phyloP scores from a whole-genome alignment of 2,113 vertebrate species.

The Macquaria ambigua region DNA sequence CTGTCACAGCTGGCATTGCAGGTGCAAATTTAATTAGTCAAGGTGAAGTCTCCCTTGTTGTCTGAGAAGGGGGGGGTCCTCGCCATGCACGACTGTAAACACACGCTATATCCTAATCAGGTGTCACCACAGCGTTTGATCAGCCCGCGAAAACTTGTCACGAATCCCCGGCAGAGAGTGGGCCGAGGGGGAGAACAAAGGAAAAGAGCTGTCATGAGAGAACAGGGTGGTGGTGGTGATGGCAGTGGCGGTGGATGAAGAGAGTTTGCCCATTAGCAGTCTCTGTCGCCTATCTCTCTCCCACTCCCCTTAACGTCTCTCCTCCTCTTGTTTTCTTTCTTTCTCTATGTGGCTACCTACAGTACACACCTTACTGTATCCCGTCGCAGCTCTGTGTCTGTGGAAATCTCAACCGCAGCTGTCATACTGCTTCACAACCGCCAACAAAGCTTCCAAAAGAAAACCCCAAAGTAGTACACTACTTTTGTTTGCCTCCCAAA shows the following conservation, averaged over 20 bases:
- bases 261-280: conserved; percentile 91
- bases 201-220: conserved; percentile 90
- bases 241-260: conserved; percentile 87
- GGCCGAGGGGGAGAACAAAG: conserved; percentile 91
- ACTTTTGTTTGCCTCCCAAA: conserved; percentile 58
- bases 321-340: conserved; percentile 75
- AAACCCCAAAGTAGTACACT: conserved; percentile 53
- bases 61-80: conserved; percentile 85
- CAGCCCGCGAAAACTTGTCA: conserved; percentile 93
- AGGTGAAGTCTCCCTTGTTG: conserved; percentile 92
- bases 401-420: conserved; percentile 70
- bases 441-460: conserved; percentile 56
- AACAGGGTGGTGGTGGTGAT: conserved; percentile 81
- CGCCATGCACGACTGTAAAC: conserved; percentile 92
- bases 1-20: conserved; percentile 90
- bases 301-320: conserved; percentile 54
- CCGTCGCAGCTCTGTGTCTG: conserved; percentile 80
- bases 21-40: conserved; percentile 98
- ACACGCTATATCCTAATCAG: conserved; percentile 93
- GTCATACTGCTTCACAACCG: conserved; percentile 53
- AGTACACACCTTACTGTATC: conserved; percentile 78
- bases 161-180: conserved; percentile 92
- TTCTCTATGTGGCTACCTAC: conserved; percentile 77
- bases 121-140: conserved; percentile 96
- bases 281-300: conserved; percentile 76